Evolutionary conservation across 1,140 invertebrate genomes (phyloP), one percentile per base, ranked within the genome.

Genomic region (Telenomus remus): DNA sequence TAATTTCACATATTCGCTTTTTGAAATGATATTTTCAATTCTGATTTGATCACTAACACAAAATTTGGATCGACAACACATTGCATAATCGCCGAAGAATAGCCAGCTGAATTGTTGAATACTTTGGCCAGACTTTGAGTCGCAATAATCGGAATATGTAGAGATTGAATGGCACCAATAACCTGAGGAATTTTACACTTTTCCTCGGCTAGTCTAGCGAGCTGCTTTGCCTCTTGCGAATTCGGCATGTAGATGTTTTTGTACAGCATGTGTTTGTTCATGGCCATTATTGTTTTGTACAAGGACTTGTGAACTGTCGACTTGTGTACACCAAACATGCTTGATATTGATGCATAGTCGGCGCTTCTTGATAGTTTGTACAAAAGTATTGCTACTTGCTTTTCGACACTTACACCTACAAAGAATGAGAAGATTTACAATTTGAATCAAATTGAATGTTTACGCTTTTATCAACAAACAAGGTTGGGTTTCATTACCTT

Each of bases 271-370:
- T 81, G 70, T 47, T 68, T 80, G 37, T 79, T 80, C 19, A 81
- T 14, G 8, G 64, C 78, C 14, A 61, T 19, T 8, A 83, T 59
- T 5, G 61, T 57, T 78, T 79, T 81, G 37, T 81, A 76, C 5
- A 83, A 35, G 34, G 78, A 68, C 55, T 80, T 81, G 37, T 81
- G 77, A 12, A 80, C 79, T 13, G 80, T 80, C 4, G 79, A 79
- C 68, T 81, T 80, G 33, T 81, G 73, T n/a, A 81, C 61, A 16
- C 79, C 76, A 66, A 80, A 80, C 66, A 76, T 83, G 34, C 48
- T 72, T 0, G 80, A 82, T 1, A 82, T 68, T 10, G 50, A 60
- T 14, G 48, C 43, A 48, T 81, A 81, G 59, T 80, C 79, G 4
- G 63, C 61, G 49, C 35, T 63, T 44, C 37, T 71, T 35, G 68